Evolutionary conservation across 2,113 vertebrate genomes (phyloP).

Genomic region (Antechinus flavipes): DNA sequence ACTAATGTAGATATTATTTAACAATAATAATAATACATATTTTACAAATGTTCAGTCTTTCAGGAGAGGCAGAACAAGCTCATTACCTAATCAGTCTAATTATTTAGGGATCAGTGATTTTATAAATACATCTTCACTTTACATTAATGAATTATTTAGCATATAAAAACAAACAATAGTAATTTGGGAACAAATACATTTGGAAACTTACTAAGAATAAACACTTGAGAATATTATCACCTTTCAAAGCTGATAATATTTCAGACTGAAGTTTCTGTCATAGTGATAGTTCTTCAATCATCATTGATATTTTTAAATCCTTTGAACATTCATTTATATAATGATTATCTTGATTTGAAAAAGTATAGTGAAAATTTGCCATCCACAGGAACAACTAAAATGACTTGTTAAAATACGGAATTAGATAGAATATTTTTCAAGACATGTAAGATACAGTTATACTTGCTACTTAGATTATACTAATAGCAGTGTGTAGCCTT

Average conservation of each 20-base stretch:
- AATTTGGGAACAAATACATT: background rate
- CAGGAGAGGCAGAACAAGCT: slow-evolving; percentile 3
- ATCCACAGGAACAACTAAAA: background rate
- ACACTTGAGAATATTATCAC: background rate
- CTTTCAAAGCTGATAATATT: slow-evolving; percentile 15
- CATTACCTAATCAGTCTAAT: slow-evolving; percentile 11
- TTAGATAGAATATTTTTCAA: background rate
- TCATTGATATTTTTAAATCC: background rate
- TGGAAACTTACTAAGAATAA: slow-evolving; percentile 27
- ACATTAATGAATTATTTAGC: slow-evolving; percentile 22
- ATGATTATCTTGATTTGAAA: background rate
- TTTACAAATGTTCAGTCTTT: slow-evolving; percentile 43
- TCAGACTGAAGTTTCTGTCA: slow-evolving; percentile 15
- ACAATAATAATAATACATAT: slow-evolving; percentile 37
- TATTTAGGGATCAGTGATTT: slow-evolving; percentile 30
- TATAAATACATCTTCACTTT: slow-evolving; percentile 40
- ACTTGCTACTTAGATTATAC: background rate
- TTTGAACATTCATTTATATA: background rate
- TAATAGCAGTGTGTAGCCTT: background rate
- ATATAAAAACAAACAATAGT: slow-evolving; percentile 32
- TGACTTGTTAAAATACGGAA: background rate
- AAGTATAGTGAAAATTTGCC: background rate
- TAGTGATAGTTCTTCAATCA: slow-evolving; percentile 27
- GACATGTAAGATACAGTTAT: background rate
- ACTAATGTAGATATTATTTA: slow-evolving; percentile 7